A percentile compares a stretch with the other conserved stretches of the same genome.
phyloP scores from a whole-genome alignment of 2,888 invertebrate genomes.

The Dicycla oo region DNA sequence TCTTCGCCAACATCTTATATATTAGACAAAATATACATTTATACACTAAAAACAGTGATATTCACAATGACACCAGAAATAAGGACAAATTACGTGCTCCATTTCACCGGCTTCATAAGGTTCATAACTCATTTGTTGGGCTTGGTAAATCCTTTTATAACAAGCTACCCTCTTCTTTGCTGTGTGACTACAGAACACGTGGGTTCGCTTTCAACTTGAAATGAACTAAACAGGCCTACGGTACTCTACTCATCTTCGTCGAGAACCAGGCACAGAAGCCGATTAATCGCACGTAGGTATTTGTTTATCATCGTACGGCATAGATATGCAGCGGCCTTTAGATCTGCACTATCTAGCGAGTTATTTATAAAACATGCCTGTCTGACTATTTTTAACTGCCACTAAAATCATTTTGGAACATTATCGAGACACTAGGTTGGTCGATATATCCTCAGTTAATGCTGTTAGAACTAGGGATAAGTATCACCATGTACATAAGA shows the following conservation, averaged over 20 bases:
- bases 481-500: too few relatives aligned
- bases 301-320: conserved; percentile 44
- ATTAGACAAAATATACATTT: too few relatives aligned
- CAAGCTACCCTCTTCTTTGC: too few relatives aligned
- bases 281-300: conserved; percentile 21
- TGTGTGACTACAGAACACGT: too few relatives aligned
- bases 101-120: too few relatives aligned
- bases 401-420: conserved; percentile 55
- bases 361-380: conserved; percentile 56
- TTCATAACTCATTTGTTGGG: too few relatives aligned
- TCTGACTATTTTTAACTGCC: conserved; percentile 54
- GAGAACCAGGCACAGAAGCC: too few relatives aligned
- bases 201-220: neutral
- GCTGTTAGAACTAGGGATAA: neutral
- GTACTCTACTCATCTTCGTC: neutral
- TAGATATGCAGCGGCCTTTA: conserved; percentile 60
- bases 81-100: too few relatives aligned
- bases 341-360: conserved; percentile 38
- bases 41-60: too few relatives aligned
- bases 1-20: too few relatives aligned
- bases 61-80: too few relatives aligned
- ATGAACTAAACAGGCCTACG: neutral
- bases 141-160: too few relatives aligned
- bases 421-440: conserved; percentile 34
- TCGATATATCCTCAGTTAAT: neutral